phyloP scores from a whole-genome alignment of 1,140 invertebrate species.

The Telenomus remus region DNA sequence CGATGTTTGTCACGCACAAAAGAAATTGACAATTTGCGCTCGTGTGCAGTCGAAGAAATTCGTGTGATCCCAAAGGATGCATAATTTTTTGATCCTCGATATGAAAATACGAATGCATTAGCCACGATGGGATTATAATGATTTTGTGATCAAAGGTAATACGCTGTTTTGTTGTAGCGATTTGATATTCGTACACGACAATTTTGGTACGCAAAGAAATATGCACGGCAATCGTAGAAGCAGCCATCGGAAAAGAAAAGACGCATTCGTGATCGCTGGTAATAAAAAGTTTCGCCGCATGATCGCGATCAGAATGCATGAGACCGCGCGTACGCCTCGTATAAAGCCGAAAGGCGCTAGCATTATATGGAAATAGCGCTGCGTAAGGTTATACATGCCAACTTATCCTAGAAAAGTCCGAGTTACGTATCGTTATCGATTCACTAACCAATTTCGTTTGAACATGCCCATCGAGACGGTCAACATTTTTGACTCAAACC shows the following conservation, averaged over 20 bases:
- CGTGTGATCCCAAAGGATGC: no score
- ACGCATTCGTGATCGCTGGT: constrained; percentile 60
- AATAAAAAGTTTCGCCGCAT: constrained; percentile 62
- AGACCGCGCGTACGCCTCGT: constrained; percentile 49
- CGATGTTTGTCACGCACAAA: background rate
- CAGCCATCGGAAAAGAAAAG: constrained; percentile 53
- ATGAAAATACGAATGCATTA: no score
- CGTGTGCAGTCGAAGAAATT: no score
- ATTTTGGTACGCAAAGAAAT: constrained; percentile 32
- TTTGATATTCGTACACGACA: constrained; percentile 23
- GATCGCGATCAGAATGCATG: constrained; percentile 63
- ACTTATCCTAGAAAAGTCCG: constrained; percentile 44
- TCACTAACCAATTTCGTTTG: constrained; percentile 16
- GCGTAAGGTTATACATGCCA: constrained; percentile 43
- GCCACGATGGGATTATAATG: no score
- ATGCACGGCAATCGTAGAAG: constrained; percentile 42
- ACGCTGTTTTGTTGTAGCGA: no score
- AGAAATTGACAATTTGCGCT: no score
- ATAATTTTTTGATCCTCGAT: no score
- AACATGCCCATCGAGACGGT: constrained; percentile 8
- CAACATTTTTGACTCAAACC: no score
- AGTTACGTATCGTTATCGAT: constrained; percentile 33
- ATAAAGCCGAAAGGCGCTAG: constrained; percentile 50
- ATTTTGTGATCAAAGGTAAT: no score
- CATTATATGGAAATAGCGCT: constrained; percentile 58